Evolutionary conservation across 2,888 invertebrate species (phyloP), one percentile per base, ranked within the genome.

Genomic region (Syrphus vitripennis): DNA sequence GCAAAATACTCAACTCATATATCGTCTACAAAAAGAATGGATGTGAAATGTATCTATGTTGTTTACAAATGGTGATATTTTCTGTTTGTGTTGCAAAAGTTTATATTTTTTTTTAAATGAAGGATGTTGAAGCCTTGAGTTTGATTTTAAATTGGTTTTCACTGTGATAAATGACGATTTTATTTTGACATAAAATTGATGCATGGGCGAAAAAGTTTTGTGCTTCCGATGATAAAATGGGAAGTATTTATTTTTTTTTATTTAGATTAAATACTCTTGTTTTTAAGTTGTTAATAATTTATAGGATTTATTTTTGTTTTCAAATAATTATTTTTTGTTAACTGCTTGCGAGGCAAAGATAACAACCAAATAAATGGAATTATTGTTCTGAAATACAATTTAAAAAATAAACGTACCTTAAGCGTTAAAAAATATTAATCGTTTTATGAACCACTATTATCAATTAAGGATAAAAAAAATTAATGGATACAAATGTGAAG

Each of bases 121-220:
- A 57, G 80, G 67, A 71, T 80, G 70, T 76, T 79, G 42, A 71
- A 84, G 59, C 71, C 72, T 77, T 72, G 77, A 77, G 76, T 76
- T 80, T 84, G 83, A 71, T 65, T 80, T 81, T 72, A 81, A 80
- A 84, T 84, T 80, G 80, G 80, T 80, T 84, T 80, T 80, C 71
- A 14, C 40, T 45, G 65, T 80, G 84, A 84, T 84, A 81, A 81
- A 84, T 84, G 76, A 76, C 61, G 61, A 84, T 80, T 84, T 84
- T 70, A 84, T 84, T 84, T 80, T 76, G 80, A 84, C 84, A 76
- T 81, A 71, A 72, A 84, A 71, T 76, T 76, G 80, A 80, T 80
- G 76, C 71, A 80, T 80, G 71, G 14, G 42, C 14, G 34, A 26
- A 29, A 37, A 55, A 67, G 50, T 67, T 77, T 59, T 42, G 31